Evolutionary conservation across 2,888 invertebrate species (phyloP).

Genomic region (Camptogramma bilineatum): DNA sequence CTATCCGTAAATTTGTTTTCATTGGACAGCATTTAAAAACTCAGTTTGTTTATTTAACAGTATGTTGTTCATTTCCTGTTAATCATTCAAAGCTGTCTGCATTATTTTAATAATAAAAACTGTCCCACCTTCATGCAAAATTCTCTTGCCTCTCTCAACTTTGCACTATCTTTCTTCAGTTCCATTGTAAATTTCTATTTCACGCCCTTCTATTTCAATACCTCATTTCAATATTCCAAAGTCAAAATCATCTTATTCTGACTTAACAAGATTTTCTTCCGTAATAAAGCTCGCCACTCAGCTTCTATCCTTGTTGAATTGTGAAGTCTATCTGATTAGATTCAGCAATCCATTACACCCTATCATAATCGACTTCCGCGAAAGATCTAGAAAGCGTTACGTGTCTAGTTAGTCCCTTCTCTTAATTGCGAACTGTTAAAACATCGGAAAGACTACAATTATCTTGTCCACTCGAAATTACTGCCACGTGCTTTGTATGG

Average conservation of each 20-base stretch:
- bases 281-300: not conserved
- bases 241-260: not conserved
- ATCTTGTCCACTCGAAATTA: conserved; percentile 58
- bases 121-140: not conserved
- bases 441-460: conserved; percentile 58
- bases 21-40: too few species aligned
- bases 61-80: too few species aligned
- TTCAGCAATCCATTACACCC: conserved; percentile 29
- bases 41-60: too few species aligned
- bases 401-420: conserved; percentile 54
- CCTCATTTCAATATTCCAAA: not conserved
- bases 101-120: not conserved
- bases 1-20: too few species aligned
- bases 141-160: not conserved
- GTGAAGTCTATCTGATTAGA: conserved; percentile 27
- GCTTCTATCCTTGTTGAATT: conserved; percentile 8
- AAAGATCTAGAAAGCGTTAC: conserved; percentile 45
- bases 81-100: not conserved
- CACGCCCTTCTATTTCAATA: not conserved
- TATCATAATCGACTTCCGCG: conserved; percentile 42
- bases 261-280: not conserved
- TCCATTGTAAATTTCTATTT: too few species aligned
- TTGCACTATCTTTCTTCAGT: too few species aligned
- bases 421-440: conserved; percentile 53
- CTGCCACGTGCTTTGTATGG: conserved; percentile 48